A percentile compares a stretch with the other conserved stretches of the same genome.
Conservation (phyloP, 2,888 invertebrate genomes). For the Liodrosophila aerea region DNA sequence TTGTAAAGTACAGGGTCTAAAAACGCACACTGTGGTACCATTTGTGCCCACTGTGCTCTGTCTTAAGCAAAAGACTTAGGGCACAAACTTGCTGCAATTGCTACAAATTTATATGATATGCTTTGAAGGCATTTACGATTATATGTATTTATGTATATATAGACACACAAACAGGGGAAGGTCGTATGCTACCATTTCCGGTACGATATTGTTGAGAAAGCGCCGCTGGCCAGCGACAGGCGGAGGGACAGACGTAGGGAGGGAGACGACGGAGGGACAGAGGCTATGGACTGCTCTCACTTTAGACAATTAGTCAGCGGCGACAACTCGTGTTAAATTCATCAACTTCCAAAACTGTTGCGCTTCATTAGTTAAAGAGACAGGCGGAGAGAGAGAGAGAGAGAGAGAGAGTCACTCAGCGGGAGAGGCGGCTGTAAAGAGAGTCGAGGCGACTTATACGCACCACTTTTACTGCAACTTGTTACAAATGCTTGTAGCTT, state of each 20-base stretch:
- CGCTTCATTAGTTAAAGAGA: conserved; percentile 41
- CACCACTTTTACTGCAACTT: conserved; percentile 65
- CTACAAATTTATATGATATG: background rate
- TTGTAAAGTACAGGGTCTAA: too few relatives aligned
- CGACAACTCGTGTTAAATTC: conserved; percentile 54
- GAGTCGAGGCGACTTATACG: conserved; percentile 29
- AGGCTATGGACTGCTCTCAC: conserved; percentile 48
- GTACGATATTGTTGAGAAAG: conserved; percentile 40
- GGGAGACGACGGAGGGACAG: background rate
- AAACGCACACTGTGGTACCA: too few relatives aligned
- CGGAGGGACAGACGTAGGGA: background rate
- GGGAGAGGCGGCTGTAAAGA: conserved; percentile 14
- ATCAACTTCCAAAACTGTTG: conserved; percentile 40
- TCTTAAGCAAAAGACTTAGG: conserved; percentile 34
- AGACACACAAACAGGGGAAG: conserved; percentile 12
- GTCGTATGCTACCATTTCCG: conserved; percentile 41
- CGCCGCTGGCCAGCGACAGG: conserved; percentile 24
- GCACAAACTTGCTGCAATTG: conserved; percentile 20
- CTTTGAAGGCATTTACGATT: background rate
- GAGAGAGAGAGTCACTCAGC: background rate
- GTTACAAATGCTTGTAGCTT: conserved; percentile 53
- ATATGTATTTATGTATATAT: conserved; percentile 4
- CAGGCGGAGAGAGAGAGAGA: conserved; percentile 4
- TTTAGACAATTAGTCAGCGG: conserved; percentile 54
- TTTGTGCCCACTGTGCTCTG: background rate